phyloP scores from a whole-genome alignment of 2,888 invertebrate genomes.

The Merodon equestris region DNA sequence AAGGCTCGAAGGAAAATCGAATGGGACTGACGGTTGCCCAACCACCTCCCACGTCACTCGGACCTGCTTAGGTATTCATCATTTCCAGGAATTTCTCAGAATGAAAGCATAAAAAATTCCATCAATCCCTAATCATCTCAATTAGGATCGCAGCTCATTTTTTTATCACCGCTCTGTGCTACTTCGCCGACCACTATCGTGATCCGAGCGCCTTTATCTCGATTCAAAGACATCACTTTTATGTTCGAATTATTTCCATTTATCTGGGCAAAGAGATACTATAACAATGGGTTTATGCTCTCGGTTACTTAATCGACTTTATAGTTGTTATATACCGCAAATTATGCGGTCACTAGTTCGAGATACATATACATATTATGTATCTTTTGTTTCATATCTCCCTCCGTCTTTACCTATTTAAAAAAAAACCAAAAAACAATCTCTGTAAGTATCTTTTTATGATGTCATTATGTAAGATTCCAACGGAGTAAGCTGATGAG shows the following conservation, averaged over 20 bases:
- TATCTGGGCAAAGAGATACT: conserved; percentile 45
- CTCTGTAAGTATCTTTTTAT: too few relatives aligned
- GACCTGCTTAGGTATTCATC: too few relatives aligned
- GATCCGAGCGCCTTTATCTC: conserved; percentile 18
- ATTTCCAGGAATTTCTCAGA: too few relatives aligned
- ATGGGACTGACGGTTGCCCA: too few relatives aligned
- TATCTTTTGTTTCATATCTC: conserved; percentile 35
- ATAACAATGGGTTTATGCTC: conserved; percentile 66
- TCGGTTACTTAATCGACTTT: conserved; percentile 65
- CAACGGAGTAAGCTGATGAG: conserved; percentile 43
- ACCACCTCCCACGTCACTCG: too few relatives aligned
- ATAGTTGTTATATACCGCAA: conserved; percentile 64
- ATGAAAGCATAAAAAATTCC: conserved; percentile 1
- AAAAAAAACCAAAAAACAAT: too few relatives aligned
- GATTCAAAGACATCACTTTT: conserved; percentile 51
- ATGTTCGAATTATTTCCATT: conserved; percentile 61
- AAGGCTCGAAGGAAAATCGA: too few relatives aligned
- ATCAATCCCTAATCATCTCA: conserved; percentile 14
- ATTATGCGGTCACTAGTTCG: conserved; percentile 62
- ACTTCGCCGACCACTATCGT: conserved; percentile 35
- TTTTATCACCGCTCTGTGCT: conserved; percentile 53
- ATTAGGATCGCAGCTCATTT: too few relatives aligned
- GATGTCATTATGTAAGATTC: conserved; percentile 45
- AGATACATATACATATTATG: conserved; percentile 34
- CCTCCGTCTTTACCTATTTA: conserved; percentile 26